phyloP scores from a whole-genome alignment of 2,888 invertebrate genomes.

The Acrobasis consociella region DNA sequence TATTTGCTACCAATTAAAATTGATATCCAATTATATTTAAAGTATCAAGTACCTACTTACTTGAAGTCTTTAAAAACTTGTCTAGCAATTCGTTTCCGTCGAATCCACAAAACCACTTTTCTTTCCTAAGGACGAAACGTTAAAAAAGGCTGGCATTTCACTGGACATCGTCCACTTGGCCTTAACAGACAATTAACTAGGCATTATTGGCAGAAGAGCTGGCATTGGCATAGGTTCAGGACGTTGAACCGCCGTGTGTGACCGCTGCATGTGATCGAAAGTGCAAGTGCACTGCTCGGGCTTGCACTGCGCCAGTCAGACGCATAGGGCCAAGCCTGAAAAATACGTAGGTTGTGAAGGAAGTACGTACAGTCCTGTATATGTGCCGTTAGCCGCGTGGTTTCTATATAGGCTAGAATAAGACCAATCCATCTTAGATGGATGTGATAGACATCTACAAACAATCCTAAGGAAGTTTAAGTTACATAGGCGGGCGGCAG shows the following conservation, averaged over 20 bases:
- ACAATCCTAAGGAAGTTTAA: too few species aligned
- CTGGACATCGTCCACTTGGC: neutral
- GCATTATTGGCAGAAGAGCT: constrained; percentile 58
- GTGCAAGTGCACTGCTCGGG: constrained; percentile 57
- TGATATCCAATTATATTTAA: too few species aligned
- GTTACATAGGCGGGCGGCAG: too few species aligned
- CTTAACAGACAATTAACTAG: constrained; percentile 32
- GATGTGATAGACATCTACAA: too few species aligned
- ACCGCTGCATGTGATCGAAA: constrained; percentile 45
- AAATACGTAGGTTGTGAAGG: constrained; percentile 26
- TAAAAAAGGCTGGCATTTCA: neutral
- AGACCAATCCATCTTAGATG: too few species aligned
- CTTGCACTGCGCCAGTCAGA: constrained; percentile 30
- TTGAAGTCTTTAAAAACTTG: too few species aligned
- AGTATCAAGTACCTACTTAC: too few species aligned
- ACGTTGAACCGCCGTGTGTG: constrained; percentile 61
- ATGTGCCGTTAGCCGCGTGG: too few species aligned
- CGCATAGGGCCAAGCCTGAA: constrained; percentile 12
- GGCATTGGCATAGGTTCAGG: constrained; percentile 74
- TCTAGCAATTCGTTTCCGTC: too few species aligned
- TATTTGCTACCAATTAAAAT: too few species aligned
- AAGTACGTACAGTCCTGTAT: too few species aligned
- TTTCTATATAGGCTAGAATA: too few species aligned
- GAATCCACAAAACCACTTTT: neutral
- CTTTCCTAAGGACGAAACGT: neutral